Conservation (phyloP, 2,797 vertebrate genomes). For the Clamator glandarius region DNA sequence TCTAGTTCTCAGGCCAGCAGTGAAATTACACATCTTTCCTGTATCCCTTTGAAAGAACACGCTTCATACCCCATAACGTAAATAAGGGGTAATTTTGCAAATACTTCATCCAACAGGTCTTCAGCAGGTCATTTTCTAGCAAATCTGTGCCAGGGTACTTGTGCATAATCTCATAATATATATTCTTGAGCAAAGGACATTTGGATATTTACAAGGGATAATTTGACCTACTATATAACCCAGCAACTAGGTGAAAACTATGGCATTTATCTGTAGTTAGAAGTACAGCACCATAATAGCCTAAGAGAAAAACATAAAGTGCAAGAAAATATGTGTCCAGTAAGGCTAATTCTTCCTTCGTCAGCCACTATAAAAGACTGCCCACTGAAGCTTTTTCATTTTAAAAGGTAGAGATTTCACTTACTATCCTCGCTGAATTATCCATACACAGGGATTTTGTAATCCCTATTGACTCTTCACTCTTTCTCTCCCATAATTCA, state of each 20-base stretch:
- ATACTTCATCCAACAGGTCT: neutral
- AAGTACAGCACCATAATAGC: neutral
- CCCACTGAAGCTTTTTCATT: neutral
- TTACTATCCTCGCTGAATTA: neutral
- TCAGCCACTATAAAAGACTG: neutral
- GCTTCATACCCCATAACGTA: neutral
- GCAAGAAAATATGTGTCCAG: neutral
- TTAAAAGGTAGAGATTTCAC: neutral
- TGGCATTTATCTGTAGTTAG: neutral
- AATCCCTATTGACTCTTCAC: neutral
- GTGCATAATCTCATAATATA: neutral
- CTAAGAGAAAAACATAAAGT: neutral
- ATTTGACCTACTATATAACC: neutral
- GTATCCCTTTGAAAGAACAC: neutral
- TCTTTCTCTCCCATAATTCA: neutral
- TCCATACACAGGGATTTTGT: neutral
- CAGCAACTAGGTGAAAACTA: neutral
- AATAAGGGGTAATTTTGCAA: neutral
- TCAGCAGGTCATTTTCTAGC: neutral
- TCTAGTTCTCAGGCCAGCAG: neutral
- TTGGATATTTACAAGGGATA: neutral
- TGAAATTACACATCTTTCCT: neutral
- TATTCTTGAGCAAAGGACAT: neutral
- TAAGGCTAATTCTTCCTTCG: neutral
- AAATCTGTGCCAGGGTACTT: neutral